Evolutionary conservation across 2,113 vertebrate genomes (phyloP).

Genomic region (Egretta garzetta): DNA sequence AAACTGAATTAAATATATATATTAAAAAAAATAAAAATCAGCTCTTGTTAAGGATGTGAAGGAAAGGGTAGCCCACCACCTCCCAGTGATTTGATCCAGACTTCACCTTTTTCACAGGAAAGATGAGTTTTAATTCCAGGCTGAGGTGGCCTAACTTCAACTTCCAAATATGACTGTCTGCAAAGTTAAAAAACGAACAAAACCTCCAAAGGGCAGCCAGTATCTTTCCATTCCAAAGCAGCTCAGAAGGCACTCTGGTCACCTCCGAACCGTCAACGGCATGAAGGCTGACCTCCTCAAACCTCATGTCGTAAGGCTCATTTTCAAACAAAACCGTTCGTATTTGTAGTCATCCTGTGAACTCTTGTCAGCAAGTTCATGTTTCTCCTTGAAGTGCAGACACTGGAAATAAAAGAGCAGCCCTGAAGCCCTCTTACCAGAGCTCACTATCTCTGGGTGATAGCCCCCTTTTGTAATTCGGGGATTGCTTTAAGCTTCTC

Average conservation of each 20-base stretch:
- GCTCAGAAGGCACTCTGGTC: not conserved
- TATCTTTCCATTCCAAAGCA: not conserved
- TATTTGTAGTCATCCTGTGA: not conserved
- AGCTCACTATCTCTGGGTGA: not conserved
- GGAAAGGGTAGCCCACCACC: not conserved
- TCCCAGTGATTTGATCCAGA: no score
- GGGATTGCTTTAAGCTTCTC: not conserved
- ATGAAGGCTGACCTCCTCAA: not conserved
- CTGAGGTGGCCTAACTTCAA: not conserved
- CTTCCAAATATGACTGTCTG: not conserved
- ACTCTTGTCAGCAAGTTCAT: not conserved
- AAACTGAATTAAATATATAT: not conserved
- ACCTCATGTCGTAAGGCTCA: not conserved
- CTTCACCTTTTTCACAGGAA: not conserved
- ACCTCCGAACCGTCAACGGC: rapidly evolving
- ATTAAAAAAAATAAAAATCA: not conserved
- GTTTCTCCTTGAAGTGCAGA: not conserved
- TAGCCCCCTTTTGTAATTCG: not conserved
- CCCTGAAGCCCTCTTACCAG: not conserved
- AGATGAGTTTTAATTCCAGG: not conserved
- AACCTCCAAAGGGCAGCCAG: not conserved
- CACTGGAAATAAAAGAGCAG: not conserved
- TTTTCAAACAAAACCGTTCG: not conserved
- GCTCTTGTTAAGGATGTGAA: not conserved
- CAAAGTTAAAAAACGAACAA: not conserved